Evolutionary conservation across 2,888 invertebrate genomes (phyloP).

Genomic region (Mesoligia furuncula): DNA sequence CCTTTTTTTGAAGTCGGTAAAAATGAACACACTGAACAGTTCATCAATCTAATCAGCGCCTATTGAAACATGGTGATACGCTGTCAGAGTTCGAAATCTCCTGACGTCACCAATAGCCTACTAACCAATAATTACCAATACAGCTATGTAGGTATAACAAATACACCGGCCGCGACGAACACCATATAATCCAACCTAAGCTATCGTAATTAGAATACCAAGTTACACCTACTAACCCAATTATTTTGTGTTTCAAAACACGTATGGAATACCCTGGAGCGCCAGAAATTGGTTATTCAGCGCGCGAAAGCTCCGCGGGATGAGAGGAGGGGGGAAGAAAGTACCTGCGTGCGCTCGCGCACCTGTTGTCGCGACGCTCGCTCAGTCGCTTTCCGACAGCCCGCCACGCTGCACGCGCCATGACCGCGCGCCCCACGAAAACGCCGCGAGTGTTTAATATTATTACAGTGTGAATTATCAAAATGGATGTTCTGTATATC

Average conservation of each 20-base stretch:
- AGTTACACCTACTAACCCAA: constrained; percentile 69
- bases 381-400: constrained; percentile 77
- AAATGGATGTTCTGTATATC: constrained; percentile 82
- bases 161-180: constrained; percentile 3
- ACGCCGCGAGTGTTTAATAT: constrained; percentile 82
- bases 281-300: constrained; percentile 82
- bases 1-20: too few relatives aligned
- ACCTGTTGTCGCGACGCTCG: constrained; percentile 74
- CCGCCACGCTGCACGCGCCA: constrained; percentile 75
- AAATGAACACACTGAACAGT: not conserved
- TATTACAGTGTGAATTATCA: constrained; percentile 76
- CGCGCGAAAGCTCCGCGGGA: constrained; percentile 79
- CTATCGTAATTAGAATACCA: constrained; percentile 54
- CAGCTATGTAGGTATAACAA: constrained; percentile 27
- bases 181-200: constrained; percentile 36
- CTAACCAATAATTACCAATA: constrained; percentile 32
- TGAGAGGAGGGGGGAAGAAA: constrained; percentile 51
- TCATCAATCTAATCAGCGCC: constrained; percentile 12
- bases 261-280: constrained; percentile 73
- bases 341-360: constrained; percentile 74
- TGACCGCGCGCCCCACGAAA: constrained; percentile 73
- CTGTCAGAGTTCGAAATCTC: not conserved
- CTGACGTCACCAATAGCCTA: constrained; percentile 45
- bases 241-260: constrained; percentile 68
- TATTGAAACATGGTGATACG: constrained; percentile 5